Evolutionary conservation across 2,113 vertebrate genomes (phyloP).

Genomic region (Ovis aries): ARS-UI_Ramb_v3.0 NC_056055.1:95309001-95309500

Average conservation of each 20-base stretch:
- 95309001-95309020: background rate
- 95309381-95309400: background rate
- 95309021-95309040: background rate
- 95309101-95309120: background rate
- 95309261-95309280: background rate
- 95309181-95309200: background rate
- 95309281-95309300: background rate
- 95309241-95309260: background rate
- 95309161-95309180: background rate
- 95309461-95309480: background rate
- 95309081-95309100: background rate
- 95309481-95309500: rapidly evolving
- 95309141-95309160: background rate
- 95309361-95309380: background rate
- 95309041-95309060: background rate
- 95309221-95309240: background rate
- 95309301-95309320: background rate
- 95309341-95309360: background rate
- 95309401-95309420: background rate
- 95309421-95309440: background rate
- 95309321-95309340: background rate
- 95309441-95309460: background rate
- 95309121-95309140: background rate
- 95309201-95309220: background rate
- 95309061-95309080: background rate